Conservation (phyloP, 2,113 vertebrate species). For the Pagrus major region DNA sequence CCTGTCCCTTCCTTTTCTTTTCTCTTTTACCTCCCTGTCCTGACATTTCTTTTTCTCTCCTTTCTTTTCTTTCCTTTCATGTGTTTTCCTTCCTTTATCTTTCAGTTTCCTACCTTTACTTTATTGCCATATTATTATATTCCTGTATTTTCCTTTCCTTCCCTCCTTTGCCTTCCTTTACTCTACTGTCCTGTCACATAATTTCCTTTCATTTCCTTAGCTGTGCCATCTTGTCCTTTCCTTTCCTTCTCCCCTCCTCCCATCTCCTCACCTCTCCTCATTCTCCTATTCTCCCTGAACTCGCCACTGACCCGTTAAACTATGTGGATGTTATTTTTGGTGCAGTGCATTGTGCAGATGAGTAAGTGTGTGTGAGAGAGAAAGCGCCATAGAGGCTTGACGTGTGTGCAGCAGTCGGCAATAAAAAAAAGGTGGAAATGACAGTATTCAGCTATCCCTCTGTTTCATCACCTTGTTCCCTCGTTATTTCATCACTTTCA, state of each 20-base stretch:
- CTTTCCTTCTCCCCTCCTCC: neutral
- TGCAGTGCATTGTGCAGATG: conserved; percentile 40
- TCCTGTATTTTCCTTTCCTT: neutral
- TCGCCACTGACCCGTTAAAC: conserved; percentile 59
- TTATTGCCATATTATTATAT: rapidly evolving
- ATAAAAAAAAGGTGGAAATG: conserved; percentile 36
- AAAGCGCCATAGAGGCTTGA: neutral
- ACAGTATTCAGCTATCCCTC: conserved; percentile 20
- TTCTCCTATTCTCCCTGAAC: conserved; percentile 45
- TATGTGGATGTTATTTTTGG: conserved; percentile 63
- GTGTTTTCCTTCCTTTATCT: neutral
- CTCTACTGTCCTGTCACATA: too few relatives aligned
- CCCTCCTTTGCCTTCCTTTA: neutral
- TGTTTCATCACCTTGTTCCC: conserved; percentile 38
- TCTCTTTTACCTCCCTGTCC: neutral
- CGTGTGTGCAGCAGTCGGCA: conserved; percentile 9
- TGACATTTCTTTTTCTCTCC: neutral
- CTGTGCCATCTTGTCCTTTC: neutral
- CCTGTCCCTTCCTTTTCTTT: neutral
- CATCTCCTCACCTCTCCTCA: conserved; percentile 1
- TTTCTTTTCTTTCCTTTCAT: neutral
- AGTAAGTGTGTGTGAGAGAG: neutral
- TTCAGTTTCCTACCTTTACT: neutral
- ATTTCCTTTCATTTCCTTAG: neutral
- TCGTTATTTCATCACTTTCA: conserved; percentile 42